Percentiles rank a stretch among this genome's conserved stretches.
Evolutionary conservation across 2,797 vertebrate species (phyloP).

Genomic region (Huso huso): DNA sequence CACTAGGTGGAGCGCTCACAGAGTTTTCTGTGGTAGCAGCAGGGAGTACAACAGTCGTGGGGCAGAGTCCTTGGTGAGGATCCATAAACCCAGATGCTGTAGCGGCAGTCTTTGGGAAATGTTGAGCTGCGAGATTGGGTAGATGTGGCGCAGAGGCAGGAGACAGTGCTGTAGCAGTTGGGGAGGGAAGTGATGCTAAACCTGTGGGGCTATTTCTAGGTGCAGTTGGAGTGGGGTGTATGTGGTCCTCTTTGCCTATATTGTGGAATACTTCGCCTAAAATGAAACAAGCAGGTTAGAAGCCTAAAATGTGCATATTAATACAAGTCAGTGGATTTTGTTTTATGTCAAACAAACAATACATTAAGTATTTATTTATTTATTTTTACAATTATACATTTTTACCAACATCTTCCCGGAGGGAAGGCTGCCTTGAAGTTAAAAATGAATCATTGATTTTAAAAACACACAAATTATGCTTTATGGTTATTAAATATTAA

Average conservation of each 20-base stretch:
- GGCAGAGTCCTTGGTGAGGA: conserved; percentile 71
- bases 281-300: neutral
- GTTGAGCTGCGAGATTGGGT: conserved; percentile 66
- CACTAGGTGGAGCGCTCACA: conserved; percentile 82
- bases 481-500: too few species aligned
- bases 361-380: too few species aligned
- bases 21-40: conserved; percentile 65
- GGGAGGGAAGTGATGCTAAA: conserved; percentile 71
- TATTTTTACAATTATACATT: too few species aligned
- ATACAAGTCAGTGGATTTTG: too few species aligned
- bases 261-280: conserved; percentile 91
- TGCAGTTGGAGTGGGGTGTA: conserved; percentile 66
- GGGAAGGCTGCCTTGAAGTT: too few species aligned
- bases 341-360: too few species aligned
- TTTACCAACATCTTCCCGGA: too few species aligned
- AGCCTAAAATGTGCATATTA: too few species aligned
- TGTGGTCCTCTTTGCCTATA: conserved; percentile 84
- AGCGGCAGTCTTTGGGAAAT: conserved; percentile 78
- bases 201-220: conserved; percentile 76
- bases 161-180: conserved; percentile 67
- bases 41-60: conserved; percentile 70
- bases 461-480: too few species aligned
- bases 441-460: too few species aligned
- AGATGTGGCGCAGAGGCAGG: conserved; percentile 72
- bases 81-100: conserved; percentile 79